Conservation (phyloP, 2,797 vertebrate genomes). For the Coracias cyanogaster region DNA sequence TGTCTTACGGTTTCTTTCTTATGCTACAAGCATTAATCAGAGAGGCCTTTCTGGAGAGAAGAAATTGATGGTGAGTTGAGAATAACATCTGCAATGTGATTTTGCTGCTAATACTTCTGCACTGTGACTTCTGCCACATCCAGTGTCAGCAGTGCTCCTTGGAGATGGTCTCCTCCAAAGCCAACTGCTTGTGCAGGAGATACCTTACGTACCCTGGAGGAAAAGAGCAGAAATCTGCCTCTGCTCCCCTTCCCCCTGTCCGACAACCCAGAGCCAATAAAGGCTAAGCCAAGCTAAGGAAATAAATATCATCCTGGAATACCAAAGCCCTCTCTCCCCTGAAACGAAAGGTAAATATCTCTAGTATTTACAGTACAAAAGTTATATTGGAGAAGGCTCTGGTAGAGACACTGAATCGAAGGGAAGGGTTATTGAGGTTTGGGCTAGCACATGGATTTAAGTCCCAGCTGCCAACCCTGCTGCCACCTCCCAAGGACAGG, state of each 20-base stretch:
- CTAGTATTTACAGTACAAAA: constrained; percentile 45
- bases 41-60: not conserved
- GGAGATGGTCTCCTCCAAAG: constrained; percentile 7
- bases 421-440: not conserved
- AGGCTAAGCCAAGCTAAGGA: constrained; percentile 13
- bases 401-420: not conserved
- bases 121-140: not conserved
- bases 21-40: not conserved
- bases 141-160: not conserved
- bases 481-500: not conserved
- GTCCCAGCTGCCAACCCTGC: not conserved
- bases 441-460: not conserved
- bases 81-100: not conserved
- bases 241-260: not conserved
- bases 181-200: not conserved
- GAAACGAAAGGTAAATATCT: constrained; percentile 56
- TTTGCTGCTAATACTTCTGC: not conserved
- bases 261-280: not conserved
- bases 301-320: constrained; percentile 40
- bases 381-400: not conserved
- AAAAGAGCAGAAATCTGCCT: not conserved
- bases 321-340: constrained; percentile 5
- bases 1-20: rapidly evolving
- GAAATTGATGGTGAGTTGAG: not conserved
- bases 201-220: not conserved